Evolutionary conservation across 2,797 vertebrate genomes (phyloP).

Genomic region (Fistularia commersonii): DNA sequence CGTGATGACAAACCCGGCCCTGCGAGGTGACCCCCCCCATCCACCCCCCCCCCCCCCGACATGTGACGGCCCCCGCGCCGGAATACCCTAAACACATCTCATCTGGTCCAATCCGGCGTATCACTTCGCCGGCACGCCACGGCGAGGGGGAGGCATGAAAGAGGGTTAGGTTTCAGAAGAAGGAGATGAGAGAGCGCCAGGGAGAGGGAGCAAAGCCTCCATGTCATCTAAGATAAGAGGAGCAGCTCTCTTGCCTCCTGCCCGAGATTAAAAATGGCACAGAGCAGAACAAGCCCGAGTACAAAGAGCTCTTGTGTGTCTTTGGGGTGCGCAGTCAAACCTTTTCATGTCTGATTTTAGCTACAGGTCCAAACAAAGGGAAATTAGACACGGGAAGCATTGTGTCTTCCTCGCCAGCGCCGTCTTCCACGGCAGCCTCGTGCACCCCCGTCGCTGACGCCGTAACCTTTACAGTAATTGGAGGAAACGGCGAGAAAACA

Average conservation of each 20-base stretch:
- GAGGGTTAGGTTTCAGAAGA: constrained; percentile 53
- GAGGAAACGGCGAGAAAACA: constrained; percentile 28
- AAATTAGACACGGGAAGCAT: constrained; percentile 36
- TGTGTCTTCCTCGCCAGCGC: neutral
- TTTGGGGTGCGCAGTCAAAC: constrained; percentile 46
- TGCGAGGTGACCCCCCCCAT: neutral
- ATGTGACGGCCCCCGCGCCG: constrained; percentile 20
- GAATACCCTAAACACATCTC: constrained; percentile 42
- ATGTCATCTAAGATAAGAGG: constrained; percentile 69
- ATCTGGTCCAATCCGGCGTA: constrained; percentile 17
- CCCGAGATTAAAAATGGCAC: constrained; percentile 64
- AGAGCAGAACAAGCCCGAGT: constrained; percentile 52
- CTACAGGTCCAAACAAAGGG: constrained; percentile 51
- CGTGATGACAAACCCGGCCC: constrained; percentile 10
- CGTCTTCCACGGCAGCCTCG: no score
- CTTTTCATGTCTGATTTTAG: constrained; percentile 61
- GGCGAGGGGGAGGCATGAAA: constrained; percentile 55
- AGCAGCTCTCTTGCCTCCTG: constrained; percentile 49
- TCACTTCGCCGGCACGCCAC: constrained; percentile 36
- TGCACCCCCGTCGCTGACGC: neutral
- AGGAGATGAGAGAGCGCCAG: constrained; percentile 45
- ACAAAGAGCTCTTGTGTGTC: constrained; percentile 66
- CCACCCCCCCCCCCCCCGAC: constrained; percentile 10
- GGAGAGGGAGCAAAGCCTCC: constrained; percentile 55
- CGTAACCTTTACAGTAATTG: constrained; percentile 61